Conservation (phyloP, 2,797 vertebrate genomes). For the Artibeus lituratus region DNA sequence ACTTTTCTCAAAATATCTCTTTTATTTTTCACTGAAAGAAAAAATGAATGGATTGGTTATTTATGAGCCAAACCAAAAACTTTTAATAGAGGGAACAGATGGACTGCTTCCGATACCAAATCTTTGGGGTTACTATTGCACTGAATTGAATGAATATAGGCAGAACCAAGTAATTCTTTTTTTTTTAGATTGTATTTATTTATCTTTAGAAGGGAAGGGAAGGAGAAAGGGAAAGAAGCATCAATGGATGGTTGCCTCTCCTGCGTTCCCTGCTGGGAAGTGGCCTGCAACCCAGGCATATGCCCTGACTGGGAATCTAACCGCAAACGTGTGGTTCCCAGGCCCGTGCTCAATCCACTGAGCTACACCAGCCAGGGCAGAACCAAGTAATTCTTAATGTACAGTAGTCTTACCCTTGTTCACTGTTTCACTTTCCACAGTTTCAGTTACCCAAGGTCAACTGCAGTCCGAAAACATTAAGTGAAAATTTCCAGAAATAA, state of each 20-base stretch:
- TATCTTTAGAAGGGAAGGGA: too few species aligned
- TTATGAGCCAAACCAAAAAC: background rate
- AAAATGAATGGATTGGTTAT: slow-evolving; percentile 34
- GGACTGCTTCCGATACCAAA: background rate
- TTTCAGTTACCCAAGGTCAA: background rate
- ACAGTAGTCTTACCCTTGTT: background rate
- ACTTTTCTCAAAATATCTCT: slow-evolving; percentile 24
- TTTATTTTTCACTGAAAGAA: slow-evolving; percentile 19
- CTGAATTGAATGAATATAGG: slow-evolving; percentile 4
- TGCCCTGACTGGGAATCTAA: too few species aligned
- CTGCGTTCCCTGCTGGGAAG: too few species aligned
- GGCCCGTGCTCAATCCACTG: too few species aligned
- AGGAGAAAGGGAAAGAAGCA: too few species aligned
- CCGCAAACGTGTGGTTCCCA: too few species aligned
- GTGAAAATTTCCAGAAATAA: background rate
- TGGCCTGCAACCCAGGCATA: too few species aligned
- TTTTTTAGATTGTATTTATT: too few species aligned
- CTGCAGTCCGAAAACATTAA: background rate
- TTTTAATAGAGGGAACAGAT: slow-evolving; percentile 46
- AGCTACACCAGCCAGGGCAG: too few species aligned
- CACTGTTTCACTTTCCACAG: background rate
- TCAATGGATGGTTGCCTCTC: too few species aligned
- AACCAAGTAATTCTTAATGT: background rate
- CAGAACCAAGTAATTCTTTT: background rate
- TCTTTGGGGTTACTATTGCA: background rate